Percentiles rank a stretch among this genome's conserved stretches.
phyloP scores from a whole-genome alignment of 1,140 invertebrate species.

The fruit fly (Drosophila melanogaster) region DNA sequence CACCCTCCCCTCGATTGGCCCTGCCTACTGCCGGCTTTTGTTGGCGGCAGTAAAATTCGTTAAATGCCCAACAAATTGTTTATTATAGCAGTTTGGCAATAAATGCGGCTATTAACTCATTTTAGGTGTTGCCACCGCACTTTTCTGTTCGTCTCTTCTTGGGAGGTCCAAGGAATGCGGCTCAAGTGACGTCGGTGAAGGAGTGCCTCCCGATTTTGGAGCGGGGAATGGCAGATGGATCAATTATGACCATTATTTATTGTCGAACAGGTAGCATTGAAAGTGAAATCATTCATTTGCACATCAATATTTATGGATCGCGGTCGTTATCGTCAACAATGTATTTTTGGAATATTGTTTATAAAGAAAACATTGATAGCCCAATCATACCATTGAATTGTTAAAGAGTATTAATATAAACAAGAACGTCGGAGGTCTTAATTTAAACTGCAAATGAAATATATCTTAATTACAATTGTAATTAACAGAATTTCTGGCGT shows the following conservation, averaged over 20 bases:
- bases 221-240: not conserved
- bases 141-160: conserved; percentile 33
- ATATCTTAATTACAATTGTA: no score
- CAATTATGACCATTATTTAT: conserved; percentile 8
- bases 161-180: conserved; percentile 19
- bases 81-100: conserved; percentile 81
- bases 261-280: not conserved
- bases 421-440: not conserved
- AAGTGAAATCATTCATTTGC: conserved; percentile 22
- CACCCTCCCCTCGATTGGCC: not conserved
- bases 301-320: conserved; percentile 20
- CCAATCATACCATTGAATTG: no score
- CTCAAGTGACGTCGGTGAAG: conserved; percentile 17
- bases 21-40: conserved; percentile 29
- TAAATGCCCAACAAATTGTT: conserved; percentile 82
- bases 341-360: not conserved
- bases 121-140: conserved; percentile 78
- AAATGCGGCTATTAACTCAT: conserved; percentile 78
- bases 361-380: not conserved
- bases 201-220: conserved; percentile 23
- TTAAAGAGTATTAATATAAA: no score
- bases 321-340: not conserved
- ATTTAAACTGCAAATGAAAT: not conserved
- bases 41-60: conserved; percentile 78
- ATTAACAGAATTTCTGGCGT: no score